phyloP scores from a whole-genome alignment of 1,140 invertebrate genomes.

The Helicoverpa zea region DNA sequence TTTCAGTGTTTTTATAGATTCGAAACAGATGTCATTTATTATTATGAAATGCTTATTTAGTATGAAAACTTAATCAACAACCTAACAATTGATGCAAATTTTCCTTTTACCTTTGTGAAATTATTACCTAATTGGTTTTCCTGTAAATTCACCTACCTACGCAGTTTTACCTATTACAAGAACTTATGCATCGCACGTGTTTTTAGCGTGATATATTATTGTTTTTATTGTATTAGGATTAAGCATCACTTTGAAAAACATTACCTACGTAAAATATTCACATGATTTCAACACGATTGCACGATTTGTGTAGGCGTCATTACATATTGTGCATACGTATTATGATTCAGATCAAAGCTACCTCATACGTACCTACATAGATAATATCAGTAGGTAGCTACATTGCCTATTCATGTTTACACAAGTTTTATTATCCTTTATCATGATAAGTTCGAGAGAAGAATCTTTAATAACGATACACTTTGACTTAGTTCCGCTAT shows the following conservation, averaged over 20 bases:
- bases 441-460: conserved; percentile 28
- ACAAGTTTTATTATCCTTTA: conserved; percentile 43
- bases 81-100: too few species aligned
- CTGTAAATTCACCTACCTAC: too few species aligned
- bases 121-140: too few species aligned
- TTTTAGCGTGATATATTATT: not conserved
- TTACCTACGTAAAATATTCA: conserved; percentile 11
- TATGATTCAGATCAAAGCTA: conserved; percentile 35
- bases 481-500: not conserved
- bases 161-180: too few species aligned
- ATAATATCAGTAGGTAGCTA: conserved; percentile 27
- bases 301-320: not conserved
- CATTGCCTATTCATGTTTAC: conserved; percentile 44
- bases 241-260: not conserved
- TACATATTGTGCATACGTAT: not conserved
- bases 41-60: too few species aligned
- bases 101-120: too few species aligned
- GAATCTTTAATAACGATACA: conserved; percentile 38
- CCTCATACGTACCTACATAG: conserved; percentile 2
- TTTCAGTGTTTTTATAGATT: not conserved
- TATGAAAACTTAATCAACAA: too few species aligned
- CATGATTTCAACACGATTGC: conserved; percentile 15
- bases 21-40: too few species aligned
- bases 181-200: too few species aligned
- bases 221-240: not conserved